Base-by-base conservation (phyloP, 2,113 vertebrate genomes). In the Clinocottus analis region DNA sequence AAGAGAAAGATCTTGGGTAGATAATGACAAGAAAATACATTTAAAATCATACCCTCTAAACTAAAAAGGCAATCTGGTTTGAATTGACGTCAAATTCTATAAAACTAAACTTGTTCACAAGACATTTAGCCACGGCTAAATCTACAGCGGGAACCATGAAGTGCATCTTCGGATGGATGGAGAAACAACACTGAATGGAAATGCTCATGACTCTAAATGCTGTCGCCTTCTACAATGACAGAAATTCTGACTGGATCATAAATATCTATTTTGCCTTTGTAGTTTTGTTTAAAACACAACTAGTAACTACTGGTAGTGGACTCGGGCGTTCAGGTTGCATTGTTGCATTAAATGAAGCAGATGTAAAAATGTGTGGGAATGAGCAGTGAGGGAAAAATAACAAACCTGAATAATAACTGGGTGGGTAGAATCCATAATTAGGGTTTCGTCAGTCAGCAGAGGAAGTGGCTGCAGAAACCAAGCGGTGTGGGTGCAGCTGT, bases 381-480 rank as follows among this genome's bases (percentile, higher is more conserved):
- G 21, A 9, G 75, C 2, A 25, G 7, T 4, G 27, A 5, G 6
- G 3, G 1, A 49, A 10, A 31, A 70, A 13, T 17, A 35, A 21
- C 16, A 23, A 51, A 8, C 0, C 1, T 65, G 5, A 73, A 17
- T 33, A 29, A 51, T 23, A 56, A 10, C 33, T 31, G 25, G 2
- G 25, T 8, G 37, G 53, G 19, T 31, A 9, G 27, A 37, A 58
- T 53, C 75, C 68, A 43, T 31, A 73, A 72, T 72, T 59, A 64
- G 27, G 23, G 31, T 70, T 64, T 45, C 0, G 10, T 39, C 39
- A 80, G 75, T 51, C 73, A 59, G 59, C 35, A 74, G 16, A 56
- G 75, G 64, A 83, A 82, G 78, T 56, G 70, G 77, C 35, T 11
- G 33, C 11, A n/a, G 59, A 72, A 61, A 67, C 27, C 67, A 72